A percentile compares a stretch with the other conserved stretches of the same genome.
Conservation (phyloP, 2,797 vertebrate genomes). For the Sebastes paucispinis region DNA sequence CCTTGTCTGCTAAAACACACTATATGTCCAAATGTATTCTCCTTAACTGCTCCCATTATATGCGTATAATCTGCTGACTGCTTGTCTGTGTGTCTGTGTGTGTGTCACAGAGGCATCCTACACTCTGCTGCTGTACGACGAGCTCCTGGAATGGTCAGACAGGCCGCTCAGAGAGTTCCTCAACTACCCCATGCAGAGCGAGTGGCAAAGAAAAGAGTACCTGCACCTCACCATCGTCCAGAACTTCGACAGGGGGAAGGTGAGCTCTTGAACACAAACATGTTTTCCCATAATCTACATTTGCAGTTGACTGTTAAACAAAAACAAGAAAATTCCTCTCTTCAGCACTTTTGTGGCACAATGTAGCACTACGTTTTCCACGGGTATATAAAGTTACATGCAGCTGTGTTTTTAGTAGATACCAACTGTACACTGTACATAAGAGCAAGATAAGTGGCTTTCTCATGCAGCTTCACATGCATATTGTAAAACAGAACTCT, state of each 20-base stretch:
- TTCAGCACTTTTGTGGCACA: neutral
- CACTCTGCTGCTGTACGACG: slow-evolving; percentile 94
- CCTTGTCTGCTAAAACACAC: too few relatives aligned
- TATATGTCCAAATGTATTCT: neutral
- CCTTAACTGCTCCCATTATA: neutral
- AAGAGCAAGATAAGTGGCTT: too few relatives aligned
- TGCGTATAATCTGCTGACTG: neutral
- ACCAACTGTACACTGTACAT: neutral
- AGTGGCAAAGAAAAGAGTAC: slow-evolving; percentile 98
- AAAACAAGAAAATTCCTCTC: neutral
- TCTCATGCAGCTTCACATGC: neutral
- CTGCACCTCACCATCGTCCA: slow-evolving; percentile 97
- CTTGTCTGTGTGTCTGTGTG: neutral
- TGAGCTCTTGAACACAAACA: slow-evolving; percentile 52
- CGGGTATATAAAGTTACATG: neutral
- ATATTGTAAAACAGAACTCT: neutral
- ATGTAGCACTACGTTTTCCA: neutral
- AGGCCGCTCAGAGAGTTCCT: slow-evolving; percentile 95
- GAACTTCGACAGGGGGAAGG: slow-evolving; percentile 98
- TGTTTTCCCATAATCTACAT: neutral
- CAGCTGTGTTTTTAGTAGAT: neutral
- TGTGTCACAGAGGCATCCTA: slow-evolving; percentile 91
- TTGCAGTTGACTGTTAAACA: neutral
- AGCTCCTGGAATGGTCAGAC: slow-evolving; percentile 96
- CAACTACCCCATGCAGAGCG: slow-evolving; percentile 97